Conservation (phyloP, 2,113 vertebrate genomes). For the Anas platyrhynchos region DNA sequence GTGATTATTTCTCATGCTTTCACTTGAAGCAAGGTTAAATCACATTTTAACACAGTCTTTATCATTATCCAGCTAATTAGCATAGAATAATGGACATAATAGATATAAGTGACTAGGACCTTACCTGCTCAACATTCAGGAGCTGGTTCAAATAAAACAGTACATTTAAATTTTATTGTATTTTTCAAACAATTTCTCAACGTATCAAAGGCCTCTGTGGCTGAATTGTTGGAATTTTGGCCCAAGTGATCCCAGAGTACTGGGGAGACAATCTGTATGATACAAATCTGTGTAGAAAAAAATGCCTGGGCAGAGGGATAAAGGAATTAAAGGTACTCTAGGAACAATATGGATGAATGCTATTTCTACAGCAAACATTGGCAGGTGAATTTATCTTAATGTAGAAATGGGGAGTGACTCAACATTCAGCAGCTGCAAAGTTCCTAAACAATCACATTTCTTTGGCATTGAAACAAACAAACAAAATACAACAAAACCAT, state of each 20-base stretch:
- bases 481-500: fast-evolving
- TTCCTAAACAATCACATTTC: background rate
- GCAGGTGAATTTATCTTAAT: background rate
- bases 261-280: background rate
- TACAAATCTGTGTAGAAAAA: background rate
- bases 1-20: background rate
- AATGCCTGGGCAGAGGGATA: background rate
- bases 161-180: background rate
- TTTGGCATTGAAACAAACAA: background rate
- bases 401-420: background rate
- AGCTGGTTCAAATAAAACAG: background rate
- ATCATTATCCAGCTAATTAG: background rate
- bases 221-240: background rate
- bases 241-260: background rate
- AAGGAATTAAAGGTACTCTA: background rate
- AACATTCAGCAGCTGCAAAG: background rate
- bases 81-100: background rate
- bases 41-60: background rate
- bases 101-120: background rate
- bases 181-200: background rate
- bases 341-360: background rate
- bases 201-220: background rate
- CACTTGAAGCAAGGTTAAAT: background rate
- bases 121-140: background rate
- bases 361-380: background rate